These are phyloP conservation scores for Drosophila willistoni DNA, from an alignment of 1,140 invertebrate genomes.

Conservation along the genomic window DNA sequence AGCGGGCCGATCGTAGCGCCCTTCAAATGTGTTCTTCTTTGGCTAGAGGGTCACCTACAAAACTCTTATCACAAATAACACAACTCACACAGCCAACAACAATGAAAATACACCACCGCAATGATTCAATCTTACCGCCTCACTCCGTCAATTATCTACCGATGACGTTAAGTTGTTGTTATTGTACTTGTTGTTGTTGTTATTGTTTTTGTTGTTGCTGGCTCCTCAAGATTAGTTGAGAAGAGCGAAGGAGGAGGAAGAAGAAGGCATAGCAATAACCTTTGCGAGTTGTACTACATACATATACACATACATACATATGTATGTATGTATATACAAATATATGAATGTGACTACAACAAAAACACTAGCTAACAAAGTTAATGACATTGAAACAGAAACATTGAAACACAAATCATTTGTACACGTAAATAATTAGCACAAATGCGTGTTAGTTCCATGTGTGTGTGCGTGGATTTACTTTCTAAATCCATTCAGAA, in stretches of 20 bases:
- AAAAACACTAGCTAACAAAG: constrained; percentile 25
- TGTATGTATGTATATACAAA: constrained; percentile 5
- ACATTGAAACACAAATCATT: constrained; percentile 1
- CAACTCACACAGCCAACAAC: constrained; percentile 4
- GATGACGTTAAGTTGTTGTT: constrained; percentile 39
- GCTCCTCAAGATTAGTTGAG: constrained; percentile 57
- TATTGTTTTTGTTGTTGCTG: constrained; percentile 23
- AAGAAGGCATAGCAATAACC: constrained; percentile 19
- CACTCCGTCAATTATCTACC: constrained; percentile 61
- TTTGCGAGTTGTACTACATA: constrained; percentile 39
- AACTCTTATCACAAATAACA: constrained; percentile 59
- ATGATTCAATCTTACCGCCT: constrained; percentile 53
- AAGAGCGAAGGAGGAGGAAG: constrained; percentile 18
- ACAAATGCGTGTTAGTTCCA: constrained; percentile 21
- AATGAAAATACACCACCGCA: constrained; percentile 11
- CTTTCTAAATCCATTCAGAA: constrained; percentile 32
- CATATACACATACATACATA: background rate
- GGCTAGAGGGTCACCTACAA: constrained; percentile 68
- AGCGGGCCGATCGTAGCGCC: constrained; percentile 34
- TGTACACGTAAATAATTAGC: constrained; percentile 58
- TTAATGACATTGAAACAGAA: constrained; percentile 66
- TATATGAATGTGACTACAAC: constrained; percentile 26
- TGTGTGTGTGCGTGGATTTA: constrained; percentile 14
- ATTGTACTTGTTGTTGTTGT: constrained; percentile 22
- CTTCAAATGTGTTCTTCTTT: constrained; percentile 68